Conservation (phyloP, 2,888 invertebrate genomes). For the Euphydryas editha region DNA sequence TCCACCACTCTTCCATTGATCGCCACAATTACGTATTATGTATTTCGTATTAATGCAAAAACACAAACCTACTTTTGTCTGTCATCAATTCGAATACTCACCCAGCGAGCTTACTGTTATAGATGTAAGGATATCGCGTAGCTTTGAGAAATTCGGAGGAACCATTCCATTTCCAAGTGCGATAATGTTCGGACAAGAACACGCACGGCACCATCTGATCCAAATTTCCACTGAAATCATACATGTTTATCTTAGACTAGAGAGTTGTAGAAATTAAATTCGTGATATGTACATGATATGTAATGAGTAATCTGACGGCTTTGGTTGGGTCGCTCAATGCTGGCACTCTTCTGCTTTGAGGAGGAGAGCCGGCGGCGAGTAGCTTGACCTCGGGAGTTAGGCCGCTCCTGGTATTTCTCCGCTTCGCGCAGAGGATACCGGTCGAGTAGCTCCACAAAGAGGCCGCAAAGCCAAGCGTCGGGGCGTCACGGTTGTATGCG, state of each 20-base stretch:
- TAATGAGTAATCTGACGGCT: too few species aligned
- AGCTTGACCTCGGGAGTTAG: too few species aligned
- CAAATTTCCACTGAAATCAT: slow-evolving; percentile 64
- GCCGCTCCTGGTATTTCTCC: too few species aligned
- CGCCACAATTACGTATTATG: background rate
- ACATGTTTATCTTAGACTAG: background rate
- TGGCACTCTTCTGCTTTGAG: too few species aligned
- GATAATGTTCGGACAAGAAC: slow-evolving; percentile 60
- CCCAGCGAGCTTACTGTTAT: slow-evolving; percentile 60
- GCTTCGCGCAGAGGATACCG: too few species aligned
- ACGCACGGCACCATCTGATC: slow-evolving; percentile 74
- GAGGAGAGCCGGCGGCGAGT: too few species aligned
- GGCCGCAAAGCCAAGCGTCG: too few species aligned
- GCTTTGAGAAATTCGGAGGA: slow-evolving; percentile 57
- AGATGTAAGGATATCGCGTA: slow-evolving; percentile 57
- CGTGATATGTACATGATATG: slow-evolving; percentile 7
- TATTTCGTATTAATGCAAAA: background rate
- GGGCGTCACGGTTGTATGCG: too few species aligned
- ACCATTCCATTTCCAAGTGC: slow-evolving; percentile 68
- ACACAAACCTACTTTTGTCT: too few species aligned
- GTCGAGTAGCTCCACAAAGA: too few species aligned
- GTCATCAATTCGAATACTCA: slow-evolving; percentile 45
- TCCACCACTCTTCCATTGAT: too few species aligned
- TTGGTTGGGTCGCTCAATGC: too few species aligned
- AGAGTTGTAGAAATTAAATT: background rate